A percentile compares a stretch with the other conserved stretches of the same genome.
Evolutionary conservation across 2,888 invertebrate species (phyloP).

Genomic region (Matsumyia berberina): DNA sequence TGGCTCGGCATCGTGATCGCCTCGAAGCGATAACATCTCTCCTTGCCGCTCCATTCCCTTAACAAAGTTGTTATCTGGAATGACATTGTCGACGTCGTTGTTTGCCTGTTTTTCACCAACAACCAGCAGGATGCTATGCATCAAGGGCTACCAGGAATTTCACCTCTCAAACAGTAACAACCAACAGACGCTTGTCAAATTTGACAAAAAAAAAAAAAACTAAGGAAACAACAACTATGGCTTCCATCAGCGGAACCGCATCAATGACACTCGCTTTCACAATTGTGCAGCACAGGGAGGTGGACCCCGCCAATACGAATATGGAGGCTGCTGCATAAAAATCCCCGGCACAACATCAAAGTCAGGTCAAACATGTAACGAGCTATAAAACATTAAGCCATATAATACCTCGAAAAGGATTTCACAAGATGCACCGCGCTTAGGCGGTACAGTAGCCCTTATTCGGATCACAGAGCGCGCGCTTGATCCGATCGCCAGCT

Average conservation of each 20-base stretch:
- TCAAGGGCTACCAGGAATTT: slow-evolving; percentile 72
- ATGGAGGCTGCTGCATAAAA: slow-evolving; percentile 70
- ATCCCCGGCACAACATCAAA: slow-evolving; percentile 74
- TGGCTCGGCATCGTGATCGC: slow-evolving; percentile 68
- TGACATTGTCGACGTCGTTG: slow-evolving; percentile 72
- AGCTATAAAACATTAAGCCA: slow-evolving; percentile 75
- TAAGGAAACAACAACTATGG: slow-evolving; percentile 55
- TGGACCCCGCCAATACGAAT: slow-evolving; percentile 60
- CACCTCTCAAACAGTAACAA: slow-evolving; percentile 39
- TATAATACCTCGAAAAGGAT: slow-evolving; percentile 73
- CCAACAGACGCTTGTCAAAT: slow-evolving; percentile 73
- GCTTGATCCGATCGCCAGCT: slow-evolving; percentile 72
- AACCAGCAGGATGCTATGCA: slow-evolving; percentile 74
- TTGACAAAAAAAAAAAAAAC: slow-evolving; percentile 54
- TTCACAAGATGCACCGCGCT: slow-evolving; percentile 71
- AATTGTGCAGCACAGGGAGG: slow-evolving; percentile 51
- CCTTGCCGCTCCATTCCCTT: slow-evolving; percentile 10
- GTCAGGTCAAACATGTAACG: slow-evolving; percentile 75
- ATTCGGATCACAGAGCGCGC: slow-evolving; percentile 75
- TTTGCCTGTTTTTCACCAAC: slow-evolving; percentile 74
- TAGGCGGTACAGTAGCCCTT: slow-evolving; percentile 76
- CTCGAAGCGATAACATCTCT: slow-evolving; percentile 62
- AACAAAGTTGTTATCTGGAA: slow-evolving; percentile 75
- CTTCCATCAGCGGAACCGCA: slow-evolving; percentile 72
- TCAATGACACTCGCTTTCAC: slow-evolving; percentile 69